phyloP scores from a whole-genome alignment of 2,797 vertebrate species.

The Novumbra hubbsi region DNA sequence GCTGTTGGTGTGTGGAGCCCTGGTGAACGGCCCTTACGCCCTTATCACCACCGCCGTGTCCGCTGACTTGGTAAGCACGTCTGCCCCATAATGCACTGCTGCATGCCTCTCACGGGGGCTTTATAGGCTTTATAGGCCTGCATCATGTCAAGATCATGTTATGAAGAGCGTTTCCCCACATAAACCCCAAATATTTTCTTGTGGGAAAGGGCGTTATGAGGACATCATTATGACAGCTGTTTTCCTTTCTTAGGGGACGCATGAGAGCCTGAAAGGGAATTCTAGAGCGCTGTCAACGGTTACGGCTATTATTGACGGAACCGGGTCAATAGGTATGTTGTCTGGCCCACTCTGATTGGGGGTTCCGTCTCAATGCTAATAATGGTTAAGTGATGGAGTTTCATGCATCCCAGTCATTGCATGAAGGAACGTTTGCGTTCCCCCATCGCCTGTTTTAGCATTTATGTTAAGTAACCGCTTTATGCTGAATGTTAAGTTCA shows the following conservation, averaged over 20 bases:
- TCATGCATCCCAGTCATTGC: not conserved
- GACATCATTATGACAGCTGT: not conserved
- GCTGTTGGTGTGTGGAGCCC: slow-evolving; percentile 87
- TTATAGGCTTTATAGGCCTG: too few relatives aligned
- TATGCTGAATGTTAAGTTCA: too few relatives aligned
- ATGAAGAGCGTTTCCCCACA: too few relatives aligned
- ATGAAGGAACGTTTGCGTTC: not conserved
- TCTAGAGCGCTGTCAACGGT: slow-evolving; percentile 92
- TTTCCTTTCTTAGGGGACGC: slow-evolving; percentile 83
- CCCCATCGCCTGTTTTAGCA: not conserved
- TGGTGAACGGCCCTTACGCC: slow-evolving; percentile 94
- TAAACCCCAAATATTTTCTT: too few relatives aligned
- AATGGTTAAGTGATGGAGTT: not conserved
- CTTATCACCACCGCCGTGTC: slow-evolving; percentile 97
- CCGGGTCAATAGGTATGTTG: slow-evolving; percentile 88
- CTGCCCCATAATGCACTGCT: not conserved
- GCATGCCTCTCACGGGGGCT: slow-evolving; percentile 21
- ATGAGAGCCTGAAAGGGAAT: slow-evolving; percentile 90
- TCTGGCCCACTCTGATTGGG: not conserved
- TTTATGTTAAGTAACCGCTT: not conserved
- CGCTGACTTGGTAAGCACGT: slow-evolving; percentile 87
- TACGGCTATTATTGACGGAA: slow-evolving; percentile 95
- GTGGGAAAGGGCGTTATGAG: too few relatives aligned
- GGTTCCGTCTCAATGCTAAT: not conserved
- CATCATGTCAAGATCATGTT: too few relatives aligned